phyloP scores from a whole-genome alignment of 2,888 invertebrate species.

The Glaucopsyche alexis region DNA sequence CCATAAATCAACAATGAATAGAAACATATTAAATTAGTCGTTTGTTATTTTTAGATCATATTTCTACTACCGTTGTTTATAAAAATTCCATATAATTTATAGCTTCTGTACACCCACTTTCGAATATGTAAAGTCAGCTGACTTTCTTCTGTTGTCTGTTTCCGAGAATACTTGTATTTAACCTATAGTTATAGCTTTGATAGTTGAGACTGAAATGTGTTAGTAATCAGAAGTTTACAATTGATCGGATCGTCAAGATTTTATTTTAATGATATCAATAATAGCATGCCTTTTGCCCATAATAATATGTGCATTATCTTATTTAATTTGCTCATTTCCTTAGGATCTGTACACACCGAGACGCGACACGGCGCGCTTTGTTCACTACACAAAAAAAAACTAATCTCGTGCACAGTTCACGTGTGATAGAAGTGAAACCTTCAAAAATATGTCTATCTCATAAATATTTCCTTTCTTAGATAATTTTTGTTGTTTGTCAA shows the following conservation, averaged over 20 bases:
- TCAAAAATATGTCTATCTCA: no score
- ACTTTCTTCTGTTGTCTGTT: background rate
- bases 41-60: constrained; percentile 22
- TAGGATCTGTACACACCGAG: background rate
- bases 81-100: constrained; percentile 13
- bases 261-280: background rate
- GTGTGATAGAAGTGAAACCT: no score
- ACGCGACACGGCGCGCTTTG: no score
- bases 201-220: background rate
- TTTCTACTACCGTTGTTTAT: constrained; percentile 20
- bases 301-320: background rate
- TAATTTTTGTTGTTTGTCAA: no score
- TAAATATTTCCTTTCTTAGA: no score
- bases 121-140: constrained; percentile 6
- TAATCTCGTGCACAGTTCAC: no score
- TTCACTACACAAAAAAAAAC: no score
- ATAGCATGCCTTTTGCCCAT: background rate
- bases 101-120: constrained; percentile 1
- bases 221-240: background rate
- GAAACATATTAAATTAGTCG: constrained; percentile 26
- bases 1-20: constrained; percentile 21
- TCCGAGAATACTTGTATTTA: background rate
- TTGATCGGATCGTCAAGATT: background rate
- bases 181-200: background rate
- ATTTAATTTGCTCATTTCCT: background rate